Conservation (phyloP, 2,797 vertebrate genomes). For the Phataginus tetradactyla region DNA sequence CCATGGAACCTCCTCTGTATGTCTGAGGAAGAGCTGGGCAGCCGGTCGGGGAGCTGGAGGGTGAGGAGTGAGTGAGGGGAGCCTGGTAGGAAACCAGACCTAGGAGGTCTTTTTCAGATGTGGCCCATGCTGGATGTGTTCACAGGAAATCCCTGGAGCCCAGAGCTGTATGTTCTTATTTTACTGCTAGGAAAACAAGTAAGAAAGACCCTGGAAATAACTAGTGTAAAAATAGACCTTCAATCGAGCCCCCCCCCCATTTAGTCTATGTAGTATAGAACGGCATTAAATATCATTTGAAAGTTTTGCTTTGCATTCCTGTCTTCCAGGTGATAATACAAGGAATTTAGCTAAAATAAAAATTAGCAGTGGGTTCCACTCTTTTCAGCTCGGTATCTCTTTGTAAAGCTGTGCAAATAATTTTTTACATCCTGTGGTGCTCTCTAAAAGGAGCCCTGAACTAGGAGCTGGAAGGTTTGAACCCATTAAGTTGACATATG, state of each 20-base stretch:
- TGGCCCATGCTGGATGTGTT: neutral
- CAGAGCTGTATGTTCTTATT: neutral
- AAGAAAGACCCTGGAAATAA: neutral
- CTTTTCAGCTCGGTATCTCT: neutral
- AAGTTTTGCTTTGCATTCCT: neutral
- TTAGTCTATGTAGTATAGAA: neutral
- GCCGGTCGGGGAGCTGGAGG: neutral
- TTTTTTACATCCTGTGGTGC: conserved; percentile 9
- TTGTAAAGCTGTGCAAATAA: conserved; percentile 33
- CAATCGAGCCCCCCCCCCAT: neutral
- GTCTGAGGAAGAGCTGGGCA: neutral
- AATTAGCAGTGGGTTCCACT: neutral
- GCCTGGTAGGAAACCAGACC: neutral
- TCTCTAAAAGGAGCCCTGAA: neutral
- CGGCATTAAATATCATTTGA: neutral
- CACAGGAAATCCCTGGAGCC: neutral
- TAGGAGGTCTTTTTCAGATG: neutral
- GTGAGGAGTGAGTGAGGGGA: neutral
- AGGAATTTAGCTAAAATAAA: neutral
- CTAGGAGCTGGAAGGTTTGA: conserved; percentile 12
- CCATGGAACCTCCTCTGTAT: neutral
- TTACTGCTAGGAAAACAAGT: neutral
- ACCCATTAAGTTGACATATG: neutral
- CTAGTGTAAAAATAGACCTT: neutral
- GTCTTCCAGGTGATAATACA: conserved; percentile 4